A percentile compares a stretch with the other conserved stretches of the same genome.
Evolutionary conservation across 35 echinoderm and acorn worm genomes (phyloP).

Genomic region (Strongylocentrotus purpuratus): DNA sequence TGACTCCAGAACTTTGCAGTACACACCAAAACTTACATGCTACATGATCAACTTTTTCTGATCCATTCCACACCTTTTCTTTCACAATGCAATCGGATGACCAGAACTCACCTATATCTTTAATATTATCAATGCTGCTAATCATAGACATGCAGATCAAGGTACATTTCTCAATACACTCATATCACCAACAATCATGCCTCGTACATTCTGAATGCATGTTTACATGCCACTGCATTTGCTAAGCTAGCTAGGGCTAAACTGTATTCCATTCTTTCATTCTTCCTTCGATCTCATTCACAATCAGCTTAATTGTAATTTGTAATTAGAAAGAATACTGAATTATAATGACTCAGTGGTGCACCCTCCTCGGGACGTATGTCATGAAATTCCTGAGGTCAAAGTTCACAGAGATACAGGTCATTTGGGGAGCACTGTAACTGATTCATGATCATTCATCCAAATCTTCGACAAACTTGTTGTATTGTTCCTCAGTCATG

Average conservation of each 20-base stretch:
- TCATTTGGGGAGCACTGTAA: neutral
- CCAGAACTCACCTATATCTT: no score
- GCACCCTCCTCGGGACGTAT: neutral
- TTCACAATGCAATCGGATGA: no score
- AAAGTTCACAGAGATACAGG: neutral
- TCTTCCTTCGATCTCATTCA: neutral
- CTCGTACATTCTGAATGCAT: no score
- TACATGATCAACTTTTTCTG: no score
- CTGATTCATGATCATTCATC: conserved; percentile 38
- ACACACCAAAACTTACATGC: no score
- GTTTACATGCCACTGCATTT: no score
- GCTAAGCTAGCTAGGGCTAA: neutral
- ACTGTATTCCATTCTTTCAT: neutral
- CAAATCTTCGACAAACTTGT: conserved; percentile 47
- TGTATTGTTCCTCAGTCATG: conserved; percentile 67
- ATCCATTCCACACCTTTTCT: no score
- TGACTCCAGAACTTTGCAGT: no score
- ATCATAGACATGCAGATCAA: no score
- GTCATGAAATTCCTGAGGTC: neutral
- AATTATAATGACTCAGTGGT: neutral
- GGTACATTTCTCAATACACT: no score
- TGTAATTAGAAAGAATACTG: neutral
- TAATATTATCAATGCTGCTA: no score
- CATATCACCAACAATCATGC: no score
- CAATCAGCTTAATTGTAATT: neutral